Percentiles rank a stretch among this genome's conserved stretches.
Evolutionary conservation across 1,140 invertebrate species (phyloP).

Genomic region (Spodoptera frugiperda): DNA sequence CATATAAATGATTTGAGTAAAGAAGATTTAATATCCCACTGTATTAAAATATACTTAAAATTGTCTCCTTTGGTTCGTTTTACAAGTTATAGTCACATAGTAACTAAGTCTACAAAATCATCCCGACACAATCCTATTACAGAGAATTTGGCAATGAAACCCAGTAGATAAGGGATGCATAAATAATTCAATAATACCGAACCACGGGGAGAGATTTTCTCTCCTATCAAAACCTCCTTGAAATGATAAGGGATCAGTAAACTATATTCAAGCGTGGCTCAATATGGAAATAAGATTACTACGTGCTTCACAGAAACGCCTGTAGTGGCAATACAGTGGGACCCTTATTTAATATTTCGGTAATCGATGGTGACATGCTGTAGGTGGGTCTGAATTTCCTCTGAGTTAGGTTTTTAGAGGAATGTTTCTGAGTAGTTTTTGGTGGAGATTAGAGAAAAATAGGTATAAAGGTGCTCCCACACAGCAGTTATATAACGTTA

Average conservation of each 20-base stretch:
- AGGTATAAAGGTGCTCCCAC: no score
- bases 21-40: no score
- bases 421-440: no score
- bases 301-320: neutral
- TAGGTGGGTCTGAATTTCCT: no score
- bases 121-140: neutral
- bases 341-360: neutral
- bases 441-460: no score
- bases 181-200: conserved; percentile 9
- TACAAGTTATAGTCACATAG: no score
- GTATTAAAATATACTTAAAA: no score
- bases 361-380: neutral
- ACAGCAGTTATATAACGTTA: no score
- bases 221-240: neutral
- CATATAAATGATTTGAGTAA: no score
- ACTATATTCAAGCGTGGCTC: neutral
- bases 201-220: neutral
- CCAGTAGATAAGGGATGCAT: neutral
- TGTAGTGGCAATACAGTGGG: neutral
- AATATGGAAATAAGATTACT: conserved; percentile 14
- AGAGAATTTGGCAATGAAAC: neutral
- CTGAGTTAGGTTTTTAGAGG: no score
- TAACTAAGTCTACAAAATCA: no score
- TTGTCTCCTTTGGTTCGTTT: no score
- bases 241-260: conserved; percentile 11